Evolutionary conservation across 2,797 vertebrate genomes (phyloP).

Genomic region (Parauchenoglanis punctatus): DNA sequence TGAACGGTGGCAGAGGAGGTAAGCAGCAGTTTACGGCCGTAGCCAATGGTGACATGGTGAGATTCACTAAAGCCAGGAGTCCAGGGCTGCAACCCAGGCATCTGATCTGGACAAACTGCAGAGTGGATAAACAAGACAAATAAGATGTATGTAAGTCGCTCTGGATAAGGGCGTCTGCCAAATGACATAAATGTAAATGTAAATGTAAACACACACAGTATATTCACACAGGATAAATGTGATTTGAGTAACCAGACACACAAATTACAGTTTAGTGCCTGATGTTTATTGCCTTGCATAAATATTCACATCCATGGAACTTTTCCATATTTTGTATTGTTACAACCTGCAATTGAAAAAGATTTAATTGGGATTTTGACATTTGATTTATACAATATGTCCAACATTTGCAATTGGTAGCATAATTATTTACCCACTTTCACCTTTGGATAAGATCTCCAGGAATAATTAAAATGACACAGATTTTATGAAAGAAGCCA

Average conservation of each 20-base stretch:
- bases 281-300: neutral
- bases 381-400: neutral
- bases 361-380: neutral
- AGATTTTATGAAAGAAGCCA: neutral
- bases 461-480: neutral
- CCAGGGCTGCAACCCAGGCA: slow-evolving; percentile 84
- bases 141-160: too few species aligned
- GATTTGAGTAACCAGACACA: neutral
- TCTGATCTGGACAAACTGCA: slow-evolving; percentile 82
- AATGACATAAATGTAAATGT: too few species aligned
- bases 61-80: slow-evolving; percentile 81
- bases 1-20: slow-evolving; percentile 86
- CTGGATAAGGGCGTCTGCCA: too few species aligned
- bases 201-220: slow-evolving; percentile 3
- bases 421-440: neutral
- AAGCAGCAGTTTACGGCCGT: slow-evolving; percentile 81
- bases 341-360: neutral
- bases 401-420: neutral
- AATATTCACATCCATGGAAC: neutral
- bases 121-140: neutral
- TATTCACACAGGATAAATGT: neutral
- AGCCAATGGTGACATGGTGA: slow-evolving; percentile 76
- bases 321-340: neutral
- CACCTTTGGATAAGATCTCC: neutral
- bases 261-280: neutral